A percentile compares a stretch with the other conserved stretches of the same genome.
Conservation (phyloP, 2,888 invertebrate species). For the Cephalotes varians region DNA sequence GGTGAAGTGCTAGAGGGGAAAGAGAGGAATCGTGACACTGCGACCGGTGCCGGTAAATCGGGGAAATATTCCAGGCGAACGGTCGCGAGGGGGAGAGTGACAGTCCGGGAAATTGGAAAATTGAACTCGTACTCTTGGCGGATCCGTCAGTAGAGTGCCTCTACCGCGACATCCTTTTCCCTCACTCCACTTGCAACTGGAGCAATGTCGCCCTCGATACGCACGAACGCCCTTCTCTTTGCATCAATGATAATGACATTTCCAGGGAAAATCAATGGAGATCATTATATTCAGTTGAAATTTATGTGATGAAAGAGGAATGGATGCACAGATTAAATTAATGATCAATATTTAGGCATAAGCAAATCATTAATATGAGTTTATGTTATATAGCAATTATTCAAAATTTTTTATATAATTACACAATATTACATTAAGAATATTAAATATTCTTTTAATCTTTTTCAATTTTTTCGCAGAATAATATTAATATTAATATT, state of each 20-base stretch:
- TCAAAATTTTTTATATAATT: neutral
- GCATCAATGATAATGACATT: slow-evolving; percentile 25
- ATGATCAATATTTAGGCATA: neutral
- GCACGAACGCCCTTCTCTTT: slow-evolving; percentile 21
- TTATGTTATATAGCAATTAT: neutral
- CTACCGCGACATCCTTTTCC: slow-evolving; percentile 13
- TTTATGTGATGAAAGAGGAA: neutral
- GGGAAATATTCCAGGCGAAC: slow-evolving; percentile 79
- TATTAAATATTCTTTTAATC: neutral
- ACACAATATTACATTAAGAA: neutral
- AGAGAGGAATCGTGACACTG: slow-evolving; percentile 52
- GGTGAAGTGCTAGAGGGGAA: neutral
- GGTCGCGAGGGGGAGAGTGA: slow-evolving; percentile 78
- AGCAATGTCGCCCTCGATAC: slow-evolving; percentile 22
- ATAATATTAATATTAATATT: neutral
- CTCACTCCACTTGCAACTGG: slow-evolving; percentile 3
- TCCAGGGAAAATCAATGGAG: slow-evolving; percentile 4
- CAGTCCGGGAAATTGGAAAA: slow-evolving; percentile 81
- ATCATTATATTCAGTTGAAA: neutral
- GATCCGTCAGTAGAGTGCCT: slow-evolving; percentile 64
- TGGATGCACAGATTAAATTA: neutral
- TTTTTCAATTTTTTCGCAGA: neutral
- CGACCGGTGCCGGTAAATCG: slow-evolving; percentile 56
- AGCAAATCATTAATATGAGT: neutral
- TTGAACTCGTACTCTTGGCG: slow-evolving; percentile 78